Percentiles rank a stretch among this genome's conserved stretches.
These are phyloP conservation scores for Helostoma temminkii DNA, from an alignment of 2,797 vertebrate species.

Conservation along the genomic window DNA sequence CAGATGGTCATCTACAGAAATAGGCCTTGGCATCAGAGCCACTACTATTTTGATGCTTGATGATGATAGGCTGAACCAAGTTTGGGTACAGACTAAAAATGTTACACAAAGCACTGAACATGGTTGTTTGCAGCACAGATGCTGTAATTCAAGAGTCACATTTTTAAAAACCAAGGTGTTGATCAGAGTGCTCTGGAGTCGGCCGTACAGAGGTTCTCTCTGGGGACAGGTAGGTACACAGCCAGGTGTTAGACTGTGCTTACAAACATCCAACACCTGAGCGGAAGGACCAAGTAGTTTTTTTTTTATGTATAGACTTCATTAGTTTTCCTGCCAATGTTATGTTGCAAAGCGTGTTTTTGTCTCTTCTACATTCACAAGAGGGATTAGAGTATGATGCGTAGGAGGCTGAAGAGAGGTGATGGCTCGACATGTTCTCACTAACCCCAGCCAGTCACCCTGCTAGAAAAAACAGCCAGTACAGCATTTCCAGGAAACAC, in stretches of 20 bases:
- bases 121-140: conserved; percentile 26
- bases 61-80: conserved; percentile 50
- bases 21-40: conserved; percentile 63
- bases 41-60: conserved; percentile 61
- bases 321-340: conserved; percentile 25
- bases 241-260: conserved; percentile 39
- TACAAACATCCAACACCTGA: conserved; percentile 32
- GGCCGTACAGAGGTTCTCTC: conserved; percentile 24
- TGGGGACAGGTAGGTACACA: conserved; percentile 39
- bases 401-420: conserved; percentile 26
- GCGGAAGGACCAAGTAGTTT: conserved; percentile 39
- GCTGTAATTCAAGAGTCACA: neutral
- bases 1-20: conserved; percentile 77
- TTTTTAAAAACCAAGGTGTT: conserved; percentile 18
- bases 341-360: conserved; percentile 16
- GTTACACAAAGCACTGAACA: conserved; percentile 24
- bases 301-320: conserved; percentile 23
- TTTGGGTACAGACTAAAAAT: conserved; percentile 48
- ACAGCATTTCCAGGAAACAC: conserved; percentile 77
- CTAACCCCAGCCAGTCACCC: conserved; percentile 54
- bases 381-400: conserved; percentile 20
- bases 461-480: conserved; percentile 57
- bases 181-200: conserved; percentile 13
- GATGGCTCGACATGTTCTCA: conserved; percentile 42
- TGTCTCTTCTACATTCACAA: conserved; percentile 29